phyloP scores from a whole-genome alignment of 2,888 invertebrate species.

The Drosophila mayaguana region DNA sequence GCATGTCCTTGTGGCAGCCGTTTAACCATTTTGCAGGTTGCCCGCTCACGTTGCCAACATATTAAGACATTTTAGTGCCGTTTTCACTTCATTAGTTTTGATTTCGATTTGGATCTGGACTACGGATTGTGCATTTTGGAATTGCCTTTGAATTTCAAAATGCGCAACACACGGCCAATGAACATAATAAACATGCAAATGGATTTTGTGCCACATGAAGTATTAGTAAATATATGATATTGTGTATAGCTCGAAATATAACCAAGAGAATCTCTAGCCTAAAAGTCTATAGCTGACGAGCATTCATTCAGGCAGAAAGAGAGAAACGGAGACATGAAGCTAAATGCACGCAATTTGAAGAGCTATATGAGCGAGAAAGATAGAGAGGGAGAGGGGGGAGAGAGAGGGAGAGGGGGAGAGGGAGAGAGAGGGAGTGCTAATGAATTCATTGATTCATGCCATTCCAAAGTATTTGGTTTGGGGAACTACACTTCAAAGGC shows the following conservation, averaged over 20 bases:
- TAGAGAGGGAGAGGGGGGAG: too few species aligned
- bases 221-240: neutral
- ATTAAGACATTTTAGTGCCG: slow-evolving; percentile 79
- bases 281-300: too few species aligned
- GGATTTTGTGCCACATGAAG: neutral
- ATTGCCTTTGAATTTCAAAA: slow-evolving; percentile 27
- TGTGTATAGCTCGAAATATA: neutral
- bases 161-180: slow-evolving; percentile 8
- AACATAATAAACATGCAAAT: neutral
- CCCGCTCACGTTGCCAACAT: slow-evolving; percentile 50
- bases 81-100: slow-evolving; percentile 83
- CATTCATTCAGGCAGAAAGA: too few species aligned
- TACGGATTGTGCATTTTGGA: neutral
- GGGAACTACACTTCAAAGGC: too few species aligned
- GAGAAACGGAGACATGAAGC: too few species aligned
- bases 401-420: too few species aligned
- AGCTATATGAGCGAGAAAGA: too few species aligned
- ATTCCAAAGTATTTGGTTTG: too few species aligned
- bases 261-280: too few species aligned
- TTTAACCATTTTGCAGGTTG: slow-evolving; percentile 67
- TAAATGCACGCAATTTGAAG: too few species aligned
- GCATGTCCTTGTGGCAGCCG: slow-evolving; percentile 38
- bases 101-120: slow-evolving; percentile 55
- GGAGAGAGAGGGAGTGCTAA: too few species aligned
- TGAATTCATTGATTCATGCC: too few species aligned